Percentiles rank a stretch among this genome's conserved stretches.
phyloP scores from a whole-genome alignment of 2,888 invertebrate species.

The Sinopyrophorus schimmeli region DNA sequence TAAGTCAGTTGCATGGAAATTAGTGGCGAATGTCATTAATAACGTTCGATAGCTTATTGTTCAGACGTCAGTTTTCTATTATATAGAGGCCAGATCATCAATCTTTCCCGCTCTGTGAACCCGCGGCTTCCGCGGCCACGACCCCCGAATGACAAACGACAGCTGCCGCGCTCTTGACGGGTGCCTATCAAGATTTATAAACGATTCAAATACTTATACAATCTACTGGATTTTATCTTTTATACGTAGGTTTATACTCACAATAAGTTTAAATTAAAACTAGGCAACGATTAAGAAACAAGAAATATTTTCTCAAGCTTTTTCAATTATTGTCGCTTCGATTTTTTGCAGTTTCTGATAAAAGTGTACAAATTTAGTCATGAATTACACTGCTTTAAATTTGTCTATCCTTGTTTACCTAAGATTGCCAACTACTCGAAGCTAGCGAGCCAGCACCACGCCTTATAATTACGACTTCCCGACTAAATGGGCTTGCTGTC shows the following conservation, averaged over 20 bases:
- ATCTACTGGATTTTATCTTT: constrained; percentile 24
- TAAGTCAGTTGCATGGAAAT: constrained; percentile 50
- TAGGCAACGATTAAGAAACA: no score
- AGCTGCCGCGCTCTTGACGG: constrained; percentile 64
- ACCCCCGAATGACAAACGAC: constrained; percentile 68
- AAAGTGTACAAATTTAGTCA: constrained; percentile 21
- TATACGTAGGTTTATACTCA: no score
- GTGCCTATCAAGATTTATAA: constrained; percentile 71
- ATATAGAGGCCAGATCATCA: constrained; percentile 52
- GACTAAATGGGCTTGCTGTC: constrained; percentile 57
- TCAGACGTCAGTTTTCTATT: constrained; percentile 56
- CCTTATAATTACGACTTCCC: constrained; percentile 59
- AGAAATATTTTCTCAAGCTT: no score
- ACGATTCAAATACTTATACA: constrained; percentile 60
- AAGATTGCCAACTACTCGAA: constrained; percentile 44
- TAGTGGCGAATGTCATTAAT: constrained; percentile 53
- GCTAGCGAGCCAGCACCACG: constrained; percentile 46
- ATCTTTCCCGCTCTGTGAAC: constrained; percentile 51
- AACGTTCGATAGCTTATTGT: constrained; percentile 56
- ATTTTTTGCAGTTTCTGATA: constrained; percentile 6
- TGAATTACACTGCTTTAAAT: constrained; percentile 24
- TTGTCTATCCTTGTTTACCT: constrained; percentile 46
- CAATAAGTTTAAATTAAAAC: no score
- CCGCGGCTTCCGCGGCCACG: constrained; percentile 57
- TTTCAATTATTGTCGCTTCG: no score